A percentile compares a stretch with the other conserved stretches of the same genome.
These are phyloP conservation scores for Littorina saxatilis DNA, from an alignment of 1,140 invertebrate species.

Conservation along the genomic window DNA sequence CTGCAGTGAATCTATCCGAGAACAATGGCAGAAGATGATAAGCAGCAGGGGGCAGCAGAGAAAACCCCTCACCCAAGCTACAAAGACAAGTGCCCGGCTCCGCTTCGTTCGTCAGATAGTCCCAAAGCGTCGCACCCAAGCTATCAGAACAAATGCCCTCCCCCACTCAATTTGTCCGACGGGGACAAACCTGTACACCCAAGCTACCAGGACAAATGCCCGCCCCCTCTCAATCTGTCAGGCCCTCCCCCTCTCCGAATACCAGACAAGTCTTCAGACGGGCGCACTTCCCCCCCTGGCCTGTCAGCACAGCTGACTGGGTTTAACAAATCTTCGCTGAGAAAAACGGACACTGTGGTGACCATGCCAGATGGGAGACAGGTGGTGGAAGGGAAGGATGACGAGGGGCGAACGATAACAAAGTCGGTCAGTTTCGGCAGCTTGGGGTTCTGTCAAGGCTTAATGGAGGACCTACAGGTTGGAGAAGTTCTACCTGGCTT, in stretches of 20 bases:
- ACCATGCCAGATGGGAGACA: constrained; percentile 50
- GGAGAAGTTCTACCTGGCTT: constrained; percentile 63
- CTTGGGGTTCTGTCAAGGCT: constrained; percentile 58
- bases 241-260: too few relatives aligned
- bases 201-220: neutral
- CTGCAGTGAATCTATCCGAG: too few relatives aligned
- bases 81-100: neutral
- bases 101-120: neutral
- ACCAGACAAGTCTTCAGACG: too few relatives aligned
- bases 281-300: neutral
- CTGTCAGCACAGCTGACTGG: constrained; percentile 32
- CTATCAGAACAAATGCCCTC: constrained; percentile 4
- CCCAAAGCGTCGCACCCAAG: neutral
- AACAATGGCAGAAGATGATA: neutral
- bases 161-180: neutral
- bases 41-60: neutral
- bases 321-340: constrained; percentile 50
- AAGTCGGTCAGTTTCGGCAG: constrained; percentile 34
- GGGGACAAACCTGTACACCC: neutral
- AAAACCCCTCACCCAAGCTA: neutral
- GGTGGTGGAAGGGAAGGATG: constrained; percentile 56
- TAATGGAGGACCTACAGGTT: constrained; percentile 62
- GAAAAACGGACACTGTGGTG: constrained; percentile 57
- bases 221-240: neutral
- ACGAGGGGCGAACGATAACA: constrained; percentile 40